Conservation (phyloP, 2,113 vertebrate species). For the Ammodytes dubius region DNA sequence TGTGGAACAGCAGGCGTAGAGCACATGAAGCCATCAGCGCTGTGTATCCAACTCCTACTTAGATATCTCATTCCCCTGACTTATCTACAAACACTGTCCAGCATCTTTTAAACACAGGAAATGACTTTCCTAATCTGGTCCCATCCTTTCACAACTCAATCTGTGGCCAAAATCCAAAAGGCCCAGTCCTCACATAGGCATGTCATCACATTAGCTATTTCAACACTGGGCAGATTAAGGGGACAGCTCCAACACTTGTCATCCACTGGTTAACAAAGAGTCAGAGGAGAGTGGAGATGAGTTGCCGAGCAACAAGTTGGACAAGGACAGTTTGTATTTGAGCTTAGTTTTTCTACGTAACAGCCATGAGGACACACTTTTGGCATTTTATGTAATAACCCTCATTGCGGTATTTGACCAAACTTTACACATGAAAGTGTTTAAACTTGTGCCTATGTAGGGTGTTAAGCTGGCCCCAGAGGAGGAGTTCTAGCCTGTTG, state of each 20-base stretch:
- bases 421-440: background rate
- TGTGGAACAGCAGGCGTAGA: background rate
- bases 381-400: background rate
- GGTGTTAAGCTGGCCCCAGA: background rate
- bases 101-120: slow-evolving; percentile 71
- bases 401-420: background rate
- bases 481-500: background rate
- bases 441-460: background rate
- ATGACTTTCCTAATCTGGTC: slow-evolving; percentile 52
- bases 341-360: background rate
- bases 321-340: background rate
- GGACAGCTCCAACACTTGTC: background rate
- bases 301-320: background rate
- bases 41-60: slow-evolving; percentile 18
- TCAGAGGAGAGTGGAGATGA: background rate
- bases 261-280: background rate
- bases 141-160: slow-evolving; percentile 50
- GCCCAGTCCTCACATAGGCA: background rate
- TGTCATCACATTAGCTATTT: slow-evolving; percentile 62
- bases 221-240: slow-evolving; percentile 3
- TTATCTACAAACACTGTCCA: slow-evolving; percentile 58
- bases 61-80: slow-evolving; percentile 31
- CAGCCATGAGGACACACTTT: slow-evolving; percentile 3
- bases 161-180: slow-evolving; percentile 30
- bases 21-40: slow-evolving; percentile 13